These are phyloP conservation scores for Andinoacara biseriatus DNA, from an alignment of 2,113 vertebrate genomes.

Conservation along the genomic window DNA sequence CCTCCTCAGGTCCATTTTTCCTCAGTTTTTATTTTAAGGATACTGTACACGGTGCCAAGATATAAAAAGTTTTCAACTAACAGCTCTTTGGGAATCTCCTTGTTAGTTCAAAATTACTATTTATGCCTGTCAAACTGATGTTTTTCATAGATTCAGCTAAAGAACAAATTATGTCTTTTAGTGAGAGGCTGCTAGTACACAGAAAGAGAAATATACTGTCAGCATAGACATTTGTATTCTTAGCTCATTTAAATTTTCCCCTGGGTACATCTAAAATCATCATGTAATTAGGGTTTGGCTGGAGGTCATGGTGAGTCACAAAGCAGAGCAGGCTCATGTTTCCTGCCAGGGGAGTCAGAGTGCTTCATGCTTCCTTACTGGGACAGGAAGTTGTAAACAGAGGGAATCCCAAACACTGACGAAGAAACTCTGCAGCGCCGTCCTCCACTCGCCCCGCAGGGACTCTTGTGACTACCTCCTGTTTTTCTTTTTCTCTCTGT, in stretches of 20 bases:
- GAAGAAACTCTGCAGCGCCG: conserved; percentile 52
- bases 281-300: conserved; percentile 51
- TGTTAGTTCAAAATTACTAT: neutral
- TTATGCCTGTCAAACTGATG: neutral
- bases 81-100: too few relatives aligned
- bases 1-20: neutral
- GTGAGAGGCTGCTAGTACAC: accelerated
- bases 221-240: conserved; percentile 16
- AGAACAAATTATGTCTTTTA: too few relatives aligned
- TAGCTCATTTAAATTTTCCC: conserved; percentile 29
- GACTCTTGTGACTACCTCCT: conserved; percentile 11
- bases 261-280: conserved; percentile 23
- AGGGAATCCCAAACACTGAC: conserved; percentile 75
- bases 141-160: neutral
- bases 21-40: neutral
- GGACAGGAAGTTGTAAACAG: conserved; percentile 75
- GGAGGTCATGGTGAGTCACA: conserved; percentile 66
- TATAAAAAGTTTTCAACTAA: too few relatives aligned
- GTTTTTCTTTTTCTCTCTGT: neutral
- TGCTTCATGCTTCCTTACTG: conserved; percentile 65
- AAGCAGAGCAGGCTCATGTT: conserved; percentile 55
- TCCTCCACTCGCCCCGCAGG: conserved; percentile 31
- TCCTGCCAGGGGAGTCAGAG: conserved; percentile 62
- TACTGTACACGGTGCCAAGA: too few relatives aligned
- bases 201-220: neutral